Conservation (phyloP, 1,140 invertebrate genomes). For the Venturia canescens region DNA sequence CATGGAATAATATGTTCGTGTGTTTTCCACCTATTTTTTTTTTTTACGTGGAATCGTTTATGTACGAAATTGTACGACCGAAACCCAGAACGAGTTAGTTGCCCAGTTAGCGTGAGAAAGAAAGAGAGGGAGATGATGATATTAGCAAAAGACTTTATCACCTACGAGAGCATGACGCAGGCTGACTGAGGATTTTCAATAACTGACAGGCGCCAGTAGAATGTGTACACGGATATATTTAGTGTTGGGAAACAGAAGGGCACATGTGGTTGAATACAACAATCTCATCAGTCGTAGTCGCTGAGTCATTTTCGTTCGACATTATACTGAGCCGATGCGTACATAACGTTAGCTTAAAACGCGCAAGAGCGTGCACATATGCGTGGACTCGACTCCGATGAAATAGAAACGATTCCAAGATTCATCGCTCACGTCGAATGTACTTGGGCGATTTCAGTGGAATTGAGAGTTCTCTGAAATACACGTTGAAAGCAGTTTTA, state of each 20-base stretch:
- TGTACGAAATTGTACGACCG: neutral
- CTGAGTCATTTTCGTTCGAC: neutral
- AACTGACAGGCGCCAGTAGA: neutral
- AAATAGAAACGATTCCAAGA: neutral
- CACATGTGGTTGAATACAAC: neutral
- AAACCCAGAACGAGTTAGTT: neutral
- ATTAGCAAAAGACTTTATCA: neutral
- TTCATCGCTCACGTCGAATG: neutral
- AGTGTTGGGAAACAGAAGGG: neutral
- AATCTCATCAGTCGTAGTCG: neutral
- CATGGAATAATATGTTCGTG: neutral
- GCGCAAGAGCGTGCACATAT: neutral
- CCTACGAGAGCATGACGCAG: neutral
- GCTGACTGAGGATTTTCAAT: slow-evolving; percentile 17
- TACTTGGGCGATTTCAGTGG: neutral
- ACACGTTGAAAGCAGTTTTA: neutral
- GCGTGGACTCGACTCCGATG: neutral
- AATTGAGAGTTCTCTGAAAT: neutral
- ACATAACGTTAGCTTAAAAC: neutral
- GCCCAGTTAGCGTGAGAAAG: neutral
- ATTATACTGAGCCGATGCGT: neutral
- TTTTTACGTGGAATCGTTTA: slow-evolving; percentile 15
- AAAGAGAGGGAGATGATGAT: neutral
- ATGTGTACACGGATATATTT: neutral
- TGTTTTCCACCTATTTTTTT: neutral